These are phyloP conservation scores for Dynastes tityus DNA, from an alignment of 2,888 invertebrate species.

Conservation along the genomic window DNA sequence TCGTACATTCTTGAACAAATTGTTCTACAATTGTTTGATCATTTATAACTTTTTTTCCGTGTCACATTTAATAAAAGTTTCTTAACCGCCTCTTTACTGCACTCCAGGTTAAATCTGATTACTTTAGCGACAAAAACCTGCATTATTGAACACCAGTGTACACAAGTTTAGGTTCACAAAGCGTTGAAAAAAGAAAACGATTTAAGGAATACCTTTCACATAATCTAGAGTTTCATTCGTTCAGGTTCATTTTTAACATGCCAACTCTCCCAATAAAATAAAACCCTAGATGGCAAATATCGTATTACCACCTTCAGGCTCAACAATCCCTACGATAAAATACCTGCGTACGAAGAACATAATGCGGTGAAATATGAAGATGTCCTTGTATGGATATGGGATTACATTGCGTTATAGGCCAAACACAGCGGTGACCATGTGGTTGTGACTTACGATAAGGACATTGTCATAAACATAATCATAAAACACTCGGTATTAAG, in stretches of 20 bases:
- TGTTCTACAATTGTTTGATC: too few species aligned
- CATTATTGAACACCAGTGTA: background rate
- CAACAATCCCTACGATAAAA: conserved; percentile 8
- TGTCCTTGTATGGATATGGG: background rate
- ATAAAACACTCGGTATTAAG: conserved; percentile 23
- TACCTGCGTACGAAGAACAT: background rate
- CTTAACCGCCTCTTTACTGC: too few species aligned
- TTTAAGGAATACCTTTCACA: background rate
- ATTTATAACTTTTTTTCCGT: too few species aligned
- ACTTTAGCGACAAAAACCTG: too few species aligned
- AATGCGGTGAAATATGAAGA: conserved; percentile 25
- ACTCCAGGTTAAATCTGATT: too few species aligned
- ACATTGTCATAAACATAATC: conserved; percentile 23
- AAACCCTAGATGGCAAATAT: conserved; percentile 13
- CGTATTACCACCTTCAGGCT: conserved; percentile 23
- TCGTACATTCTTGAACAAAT: too few species aligned
- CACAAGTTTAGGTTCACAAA: background rate
- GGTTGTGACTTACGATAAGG: conserved; percentile 34
- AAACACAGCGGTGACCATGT: conserved; percentile 1
- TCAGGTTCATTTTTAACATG: background rate
- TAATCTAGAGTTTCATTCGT: conserved; percentile 17
- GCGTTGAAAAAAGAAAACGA: background rate
- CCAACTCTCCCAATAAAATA: background rate
- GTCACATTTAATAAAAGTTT: too few species aligned
- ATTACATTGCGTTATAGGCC: background rate